Conservation (phyloP, 2,113 vertebrate genomes). For the Xenopus borealis region DNA sequence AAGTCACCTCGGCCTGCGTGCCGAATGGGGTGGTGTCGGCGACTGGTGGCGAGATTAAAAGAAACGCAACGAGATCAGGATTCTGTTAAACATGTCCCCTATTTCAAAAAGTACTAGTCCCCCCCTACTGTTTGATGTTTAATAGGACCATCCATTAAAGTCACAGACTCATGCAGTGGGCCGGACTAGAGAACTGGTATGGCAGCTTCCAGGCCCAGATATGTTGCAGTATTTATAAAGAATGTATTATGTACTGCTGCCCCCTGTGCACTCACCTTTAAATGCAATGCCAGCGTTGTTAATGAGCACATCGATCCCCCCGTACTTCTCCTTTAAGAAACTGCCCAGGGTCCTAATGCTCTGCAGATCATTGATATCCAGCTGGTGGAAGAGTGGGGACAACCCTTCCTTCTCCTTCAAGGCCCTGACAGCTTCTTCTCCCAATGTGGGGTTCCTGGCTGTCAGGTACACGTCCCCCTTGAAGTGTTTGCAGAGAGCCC, state of each 20-base stretch:
- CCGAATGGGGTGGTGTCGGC: conserved; percentile 72
- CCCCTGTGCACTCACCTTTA: conserved; percentile 58
- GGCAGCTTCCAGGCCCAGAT: too few species aligned
- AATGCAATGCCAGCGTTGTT: conserved; percentile 90
- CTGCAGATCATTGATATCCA: conserved; percentile 75
- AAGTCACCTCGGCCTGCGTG: conserved; percentile 77
- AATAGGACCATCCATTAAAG: too few species aligned
- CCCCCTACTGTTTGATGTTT: too few species aligned
- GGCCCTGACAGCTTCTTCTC: conserved; percentile 64
- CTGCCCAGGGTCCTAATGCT: conserved; percentile 73
- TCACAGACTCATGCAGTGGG: too few species aligned
- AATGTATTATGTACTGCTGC: too few species aligned
- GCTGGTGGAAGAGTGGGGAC: conserved; percentile 72
- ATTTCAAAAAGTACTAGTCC: too few species aligned
- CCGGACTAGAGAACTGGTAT: too few species aligned
- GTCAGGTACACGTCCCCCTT: conserved; percentile 78
- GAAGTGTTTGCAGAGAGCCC: conserved; percentile 73
- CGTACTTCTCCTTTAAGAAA: conserved; percentile 76
- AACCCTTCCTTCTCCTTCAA: conserved; percentile 73
- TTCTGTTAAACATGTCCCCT: too few species aligned
- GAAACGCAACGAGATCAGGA: too few species aligned
- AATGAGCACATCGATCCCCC: conserved; percentile 83
- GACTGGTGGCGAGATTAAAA: conserved; percentile 59
- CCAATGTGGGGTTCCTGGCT: conserved; percentile 58
- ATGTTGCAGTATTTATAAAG: too few species aligned